phyloP scores from a whole-genome alignment of 2,888 invertebrate species.

The Tetanocera ferruginea region DNA sequence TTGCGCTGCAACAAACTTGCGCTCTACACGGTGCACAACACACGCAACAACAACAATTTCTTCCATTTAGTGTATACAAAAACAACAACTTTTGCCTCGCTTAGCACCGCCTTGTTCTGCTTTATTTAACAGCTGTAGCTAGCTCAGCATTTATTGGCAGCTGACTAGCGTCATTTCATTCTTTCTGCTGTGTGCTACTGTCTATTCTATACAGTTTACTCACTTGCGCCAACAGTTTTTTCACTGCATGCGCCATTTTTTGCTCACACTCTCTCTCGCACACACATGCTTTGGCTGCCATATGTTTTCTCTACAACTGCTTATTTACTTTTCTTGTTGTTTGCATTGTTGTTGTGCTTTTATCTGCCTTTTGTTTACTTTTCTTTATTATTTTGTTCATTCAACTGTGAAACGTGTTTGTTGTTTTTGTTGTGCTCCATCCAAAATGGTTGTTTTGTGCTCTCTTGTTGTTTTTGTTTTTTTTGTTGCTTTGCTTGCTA shows the following conservation, averaged over 20 bases:
- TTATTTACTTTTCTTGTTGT: constrained; percentile 13
- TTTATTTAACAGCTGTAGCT: neutral
- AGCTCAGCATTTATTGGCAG: constrained; percentile 1
- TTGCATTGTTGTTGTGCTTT: constrained; percentile 20
- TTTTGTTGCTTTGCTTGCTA: constrained; percentile 49
- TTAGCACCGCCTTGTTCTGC: constrained; percentile 1
- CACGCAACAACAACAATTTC: neutral
- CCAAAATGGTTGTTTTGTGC: constrained; percentile 61
- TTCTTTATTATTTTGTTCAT: constrained; percentile 41
- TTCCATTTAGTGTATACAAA: neutral
- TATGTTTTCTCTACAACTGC: constrained; percentile 11
- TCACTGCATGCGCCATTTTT: constrained; percentile 5
- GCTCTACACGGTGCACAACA: neutral
- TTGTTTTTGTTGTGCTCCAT: constrained; percentile 37
- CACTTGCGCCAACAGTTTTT: neutral
- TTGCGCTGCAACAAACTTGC: constrained; percentile 11
- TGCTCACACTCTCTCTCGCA: constrained; percentile 8
- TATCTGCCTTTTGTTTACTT: constrained; percentile 29
- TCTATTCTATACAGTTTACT: neutral
- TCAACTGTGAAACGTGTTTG: constrained; percentile 33
- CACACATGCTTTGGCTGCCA: neutral
- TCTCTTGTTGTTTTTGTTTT: constrained; percentile 47
- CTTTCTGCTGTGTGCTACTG: neutral
- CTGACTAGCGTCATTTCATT: neutral
- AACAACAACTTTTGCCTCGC: neutral